phyloP scores from a whole-genome alignment of 2,888 invertebrate genomes.

The Pocota personata region DNA sequence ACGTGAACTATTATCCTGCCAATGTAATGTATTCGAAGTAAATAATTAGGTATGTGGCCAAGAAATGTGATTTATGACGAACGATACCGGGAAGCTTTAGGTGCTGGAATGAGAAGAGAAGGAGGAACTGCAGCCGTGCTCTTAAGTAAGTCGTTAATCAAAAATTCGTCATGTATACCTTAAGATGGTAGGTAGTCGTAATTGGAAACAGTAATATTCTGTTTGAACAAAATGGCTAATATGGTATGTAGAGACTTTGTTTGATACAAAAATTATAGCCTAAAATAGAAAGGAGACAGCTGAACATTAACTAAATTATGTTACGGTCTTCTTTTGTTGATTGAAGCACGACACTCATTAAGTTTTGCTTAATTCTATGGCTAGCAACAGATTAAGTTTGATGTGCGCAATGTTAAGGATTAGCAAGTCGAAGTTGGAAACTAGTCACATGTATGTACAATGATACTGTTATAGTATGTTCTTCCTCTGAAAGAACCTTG shows the following conservation, averaged over 20 bases:
- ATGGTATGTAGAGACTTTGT: not conserved
- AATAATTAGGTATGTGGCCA: conserved; percentile 26
- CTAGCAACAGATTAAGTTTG: too few relatives aligned
- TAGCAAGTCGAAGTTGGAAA: too few relatives aligned
- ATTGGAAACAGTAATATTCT: not conserved
- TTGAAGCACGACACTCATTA: not conserved
- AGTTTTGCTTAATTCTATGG: too few relatives aligned
- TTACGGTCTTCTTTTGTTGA: not conserved
- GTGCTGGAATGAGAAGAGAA: not conserved
- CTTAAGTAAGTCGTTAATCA: conserved; percentile 42
- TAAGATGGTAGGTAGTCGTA: not conserved
- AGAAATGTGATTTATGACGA: conserved; percentile 28
- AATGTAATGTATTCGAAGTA: conserved; percentile 27
- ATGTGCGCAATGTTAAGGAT: too few relatives aligned
- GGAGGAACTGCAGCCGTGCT: not conserved
- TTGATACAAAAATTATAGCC: not conserved
- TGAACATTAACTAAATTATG: too few relatives aligned
- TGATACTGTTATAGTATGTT: too few relatives aligned
- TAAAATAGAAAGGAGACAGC: not conserved
- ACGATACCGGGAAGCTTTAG: not conserved
- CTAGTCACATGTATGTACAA: too few relatives aligned
- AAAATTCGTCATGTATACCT: conserved; percentile 27
- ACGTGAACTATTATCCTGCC: conserved; percentile 32
- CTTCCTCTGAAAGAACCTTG: too few relatives aligned
- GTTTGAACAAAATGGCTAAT: not conserved